Evolutionary conservation across 2,888 invertebrate genomes (phyloP), one percentile per base, ranked within the genome.

Genomic region (Hoplodrina ambigua): DNA sequence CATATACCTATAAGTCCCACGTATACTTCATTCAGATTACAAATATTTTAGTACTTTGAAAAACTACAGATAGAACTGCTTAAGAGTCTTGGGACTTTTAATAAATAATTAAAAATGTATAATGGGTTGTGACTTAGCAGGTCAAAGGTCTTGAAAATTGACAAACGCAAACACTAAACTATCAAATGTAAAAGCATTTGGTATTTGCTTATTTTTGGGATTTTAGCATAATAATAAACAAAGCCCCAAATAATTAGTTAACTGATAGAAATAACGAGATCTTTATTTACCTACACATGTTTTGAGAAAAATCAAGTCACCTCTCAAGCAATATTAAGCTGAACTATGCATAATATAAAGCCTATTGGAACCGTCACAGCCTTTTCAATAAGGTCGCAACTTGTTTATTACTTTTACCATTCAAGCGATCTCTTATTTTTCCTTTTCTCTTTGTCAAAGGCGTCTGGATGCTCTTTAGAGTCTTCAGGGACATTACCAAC

Each of bases 351-450:
- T 20, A 57, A 44, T 50, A 50, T 17, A 64, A 63, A 64, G 33
- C 33, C 37, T 25, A 57, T 65, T 52, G 56, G 13, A 72, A 56
- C 54, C 30, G 41, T 30, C 7, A 44, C 10, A 55, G 54, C 54
- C 25, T 56, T 70, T 70, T 79, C 60, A 70, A 69, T 66, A 78
- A 79, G 59, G 37, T 63, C 54, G 56, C 37, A 52, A 75, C 67
- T 75, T 71, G 52, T 75, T 67, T 75, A 79, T 78, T 79, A 71
- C 80, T 78, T 71, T 68, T 61, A 53, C 44, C 37, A 50, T 71
- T 67, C 66, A 55, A 55, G 41, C 54, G 41, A 54, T 61, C 63
- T 63, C 37, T 75, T 68, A 61, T 61, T 62, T 78, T 64, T 50
- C 50, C 60, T 53, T 70, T 74, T 70, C 25, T 55, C 44, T 60